A percentile compares a stretch with the other conserved stretches of the same genome.
Evolutionary conservation across 2,888 invertebrate species (phyloP).

Genomic region (Phania funesta): DNA sequence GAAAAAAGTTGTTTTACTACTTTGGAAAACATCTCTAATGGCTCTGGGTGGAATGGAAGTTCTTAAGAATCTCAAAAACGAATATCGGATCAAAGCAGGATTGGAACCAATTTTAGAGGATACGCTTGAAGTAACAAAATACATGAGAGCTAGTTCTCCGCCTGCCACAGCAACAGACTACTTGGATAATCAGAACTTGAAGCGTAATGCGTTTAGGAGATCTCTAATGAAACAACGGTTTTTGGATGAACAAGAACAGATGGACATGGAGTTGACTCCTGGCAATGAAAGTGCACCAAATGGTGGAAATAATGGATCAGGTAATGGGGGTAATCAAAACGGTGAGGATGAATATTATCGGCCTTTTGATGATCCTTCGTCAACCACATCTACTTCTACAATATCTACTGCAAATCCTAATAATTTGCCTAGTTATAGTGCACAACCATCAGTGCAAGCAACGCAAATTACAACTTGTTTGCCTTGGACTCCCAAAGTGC

Average conservation of each 20-base stretch:
- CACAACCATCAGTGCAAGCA: constrained; percentile 73
- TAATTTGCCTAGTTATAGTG: constrained; percentile 74
- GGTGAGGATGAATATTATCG: constrained; percentile 76
- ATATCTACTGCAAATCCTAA: constrained; percentile 75
- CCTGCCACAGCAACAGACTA: constrained; percentile 95
- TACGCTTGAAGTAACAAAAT: constrained; percentile 94
- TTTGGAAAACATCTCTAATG: constrained; percentile 97
- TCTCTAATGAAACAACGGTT: constrained; percentile 95
- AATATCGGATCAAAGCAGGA: constrained; percentile 85
- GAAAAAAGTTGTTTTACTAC: constrained; percentile 95
- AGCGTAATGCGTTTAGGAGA: constrained; percentile 85
- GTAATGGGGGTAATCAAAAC: constrained; percentile 71
- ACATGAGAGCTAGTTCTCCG: constrained; percentile 97
- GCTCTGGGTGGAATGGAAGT: constrained; percentile 95
- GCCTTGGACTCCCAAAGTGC: constrained; percentile 98
- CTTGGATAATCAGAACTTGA: constrained; percentile 91
- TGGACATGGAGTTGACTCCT: constrained; percentile 86
- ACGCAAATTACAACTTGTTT: constrained; percentile 82
- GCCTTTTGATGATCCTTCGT: constrained; percentile 80
- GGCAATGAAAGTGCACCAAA: constrained; percentile 77
- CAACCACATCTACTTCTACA: constrained; percentile 60
- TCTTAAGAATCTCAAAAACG: constrained; percentile 88
- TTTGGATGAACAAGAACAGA: constrained; percentile 89
- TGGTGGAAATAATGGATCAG: constrained; percentile 68
- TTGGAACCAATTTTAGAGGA: constrained; percentile 93